A percentile compares a stretch with the other conserved stretches of the same genome.
phyloP scores from a whole-genome alignment of 2,888 invertebrate genomes.

The Osmoderma eremita region DNA sequence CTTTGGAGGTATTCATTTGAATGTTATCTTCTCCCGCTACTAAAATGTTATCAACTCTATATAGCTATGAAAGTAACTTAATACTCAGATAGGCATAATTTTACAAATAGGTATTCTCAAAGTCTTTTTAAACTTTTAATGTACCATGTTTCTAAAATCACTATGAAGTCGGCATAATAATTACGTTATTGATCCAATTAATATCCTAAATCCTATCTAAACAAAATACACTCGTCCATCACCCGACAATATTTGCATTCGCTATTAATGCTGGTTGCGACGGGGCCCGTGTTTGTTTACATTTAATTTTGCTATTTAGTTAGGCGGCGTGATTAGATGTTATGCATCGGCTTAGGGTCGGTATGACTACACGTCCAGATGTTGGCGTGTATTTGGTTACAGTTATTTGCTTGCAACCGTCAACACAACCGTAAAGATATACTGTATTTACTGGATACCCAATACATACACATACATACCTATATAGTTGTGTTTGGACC shows the following conservation, averaged over 20 bases:
- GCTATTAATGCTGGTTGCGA: slow-evolving; percentile 25
- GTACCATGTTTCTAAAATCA: too few species aligned
- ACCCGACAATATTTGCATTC: slow-evolving; percentile 19
- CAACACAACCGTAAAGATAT: slow-evolving; percentile 43
- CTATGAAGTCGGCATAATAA: background rate
- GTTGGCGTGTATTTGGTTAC: slow-evolving; percentile 48
- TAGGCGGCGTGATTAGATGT: slow-evolving; percentile 43
- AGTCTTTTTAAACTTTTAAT: too few species aligned
- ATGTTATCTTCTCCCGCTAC: too few species aligned
- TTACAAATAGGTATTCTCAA: too few species aligned
- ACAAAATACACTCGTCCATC: slow-evolving; percentile 2
- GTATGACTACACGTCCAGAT: slow-evolving; percentile 37
- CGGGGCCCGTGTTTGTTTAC: slow-evolving; percentile 32
- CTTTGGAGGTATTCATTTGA: too few species aligned
- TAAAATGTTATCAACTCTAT: too few species aligned
- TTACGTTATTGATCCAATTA: slow-evolving; percentile 16
- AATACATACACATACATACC: slow-evolving; percentile 10
- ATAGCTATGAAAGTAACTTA: too few species aligned
- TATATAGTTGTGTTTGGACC: slow-evolving; percentile 28
- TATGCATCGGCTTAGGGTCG: slow-evolving; percentile 34
- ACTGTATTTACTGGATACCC: slow-evolving; percentile 21
- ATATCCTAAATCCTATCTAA: slow-evolving; percentile 5
- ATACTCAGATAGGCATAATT: too few species aligned
- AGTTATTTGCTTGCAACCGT: slow-evolving; percentile 51
- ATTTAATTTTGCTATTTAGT: slow-evolving; percentile 43